Base-by-base conservation (phyloP, 2,888 invertebrate genomes). In the Nesidiocoris tenuis region DNA sequence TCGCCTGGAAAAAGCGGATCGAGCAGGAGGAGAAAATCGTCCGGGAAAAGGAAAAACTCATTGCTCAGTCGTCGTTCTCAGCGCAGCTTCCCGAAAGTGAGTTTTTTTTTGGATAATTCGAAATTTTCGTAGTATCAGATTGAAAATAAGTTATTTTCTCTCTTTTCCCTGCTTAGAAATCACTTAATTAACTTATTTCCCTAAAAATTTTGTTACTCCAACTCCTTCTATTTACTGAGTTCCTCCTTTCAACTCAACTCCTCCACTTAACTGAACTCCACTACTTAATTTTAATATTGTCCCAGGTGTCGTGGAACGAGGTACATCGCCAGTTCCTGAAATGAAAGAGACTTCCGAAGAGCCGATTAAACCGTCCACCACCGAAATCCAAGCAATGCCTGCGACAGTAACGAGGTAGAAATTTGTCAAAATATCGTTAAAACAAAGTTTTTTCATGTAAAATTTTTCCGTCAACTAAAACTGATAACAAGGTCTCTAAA, bases 11-110 rank as follows among this genome's bases (percentile, higher is more conserved):
- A 82, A 85, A 85, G 79, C 84, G 85, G 74, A 82, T 87, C 24
- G 83, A 86, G 79, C 84, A 85, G 78, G 87, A 87, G 82, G 87
- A 87, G 82, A 83, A 83, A 74, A 85, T 85, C 79, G 85, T 87
- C 54, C 81, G 83, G 66, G 84, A 85, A 80, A 81, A 87, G 80
- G 87, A 87, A 54, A 75, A 61, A 24, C 3, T 75, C 22, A 75
- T 70, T 18, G 67, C 75, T 23, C 63, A 63, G 9, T 63, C 68
- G 1, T 23, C 39, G 25, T 75, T 68, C n/a, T 61, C 67, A 23
- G 17, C 74, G 7, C 66, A 57, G 1, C 66, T 75, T 12, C 74
- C 74, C 19, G 24, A 72, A 54, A 63, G 72, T 72, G 24, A 57
- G 70, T 70, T 70, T 24, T 64, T 1, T n/a, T 16, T 22, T 61